Percentiles rank a stretch among this genome's conserved stretches.
These are phyloP conservation scores for Willowsia nigromaculata DNA, from an alignment of 2,888 invertebrate genomes.

Conservation along the genomic window DNA sequence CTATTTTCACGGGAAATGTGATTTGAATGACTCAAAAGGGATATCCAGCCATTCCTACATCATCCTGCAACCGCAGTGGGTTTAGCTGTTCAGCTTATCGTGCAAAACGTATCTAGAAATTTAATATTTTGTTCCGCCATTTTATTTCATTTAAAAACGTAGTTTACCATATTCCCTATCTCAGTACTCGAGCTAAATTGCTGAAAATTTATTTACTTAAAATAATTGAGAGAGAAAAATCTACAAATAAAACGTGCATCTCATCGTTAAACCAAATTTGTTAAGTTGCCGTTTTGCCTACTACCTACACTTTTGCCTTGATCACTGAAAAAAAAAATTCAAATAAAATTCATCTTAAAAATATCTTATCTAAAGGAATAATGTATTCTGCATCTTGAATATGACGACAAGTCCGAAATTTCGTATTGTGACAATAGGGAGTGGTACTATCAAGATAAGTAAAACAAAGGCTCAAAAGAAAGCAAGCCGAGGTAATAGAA, in stretches of 20 bases:
- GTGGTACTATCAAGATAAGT: slow-evolving; percentile 57
- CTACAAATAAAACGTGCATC: not conserved
- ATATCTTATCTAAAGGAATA: slow-evolving; percentile 9
- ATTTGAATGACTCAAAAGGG: slow-evolving; percentile 16
- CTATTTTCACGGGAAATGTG: slow-evolving; percentile 18
- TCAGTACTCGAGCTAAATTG: not conserved
- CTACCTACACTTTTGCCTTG: slow-evolving; percentile 28
- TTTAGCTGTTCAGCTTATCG: not conserved
- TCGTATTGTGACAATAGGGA: slow-evolving; percentile 56
- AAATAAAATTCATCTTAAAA: not conserved
- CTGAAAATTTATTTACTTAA: not conserved
- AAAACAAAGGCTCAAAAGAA: slow-evolving; percentile 47
- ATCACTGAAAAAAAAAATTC: not conserved
- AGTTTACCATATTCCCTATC: not conserved
- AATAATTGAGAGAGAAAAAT: not conserved
- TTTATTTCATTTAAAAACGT: not conserved
- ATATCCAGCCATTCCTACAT: slow-evolving; percentile 34
- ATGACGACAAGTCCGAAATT: slow-evolving; percentile 62
- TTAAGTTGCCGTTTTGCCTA: not conserved
- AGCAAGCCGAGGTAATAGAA: not conserved
- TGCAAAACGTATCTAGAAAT: not conserved
- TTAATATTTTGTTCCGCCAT: not conserved
- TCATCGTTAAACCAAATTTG: not conserved
- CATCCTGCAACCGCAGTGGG: slow-evolving; percentile 27
- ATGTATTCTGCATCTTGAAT: slow-evolving; percentile 71